Base-by-base conservation (phyloP, 2,797 vertebrate genomes). In the Sphenopsis melanotis region DNA sequence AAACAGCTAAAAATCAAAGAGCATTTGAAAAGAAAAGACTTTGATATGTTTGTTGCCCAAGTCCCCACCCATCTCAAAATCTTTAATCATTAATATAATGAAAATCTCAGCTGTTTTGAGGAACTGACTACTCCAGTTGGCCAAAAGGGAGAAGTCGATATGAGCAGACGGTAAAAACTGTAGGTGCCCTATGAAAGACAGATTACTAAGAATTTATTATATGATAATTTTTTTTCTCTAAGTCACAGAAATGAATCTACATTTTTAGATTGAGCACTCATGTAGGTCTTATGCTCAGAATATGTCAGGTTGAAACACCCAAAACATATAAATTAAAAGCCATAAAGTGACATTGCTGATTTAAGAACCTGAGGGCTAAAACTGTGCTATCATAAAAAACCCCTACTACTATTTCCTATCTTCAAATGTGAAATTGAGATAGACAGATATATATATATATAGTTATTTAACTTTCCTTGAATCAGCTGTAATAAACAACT, bases 171-270 rank as follows among this genome's bases (percentile, higher is more conserved):
- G 63, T 74, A 85, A 93, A 96, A 97, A 81, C 90, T 82, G 81
- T 65, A 90, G 92, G 69, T 92, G 88, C 92, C 96, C 50, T 88
- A 76, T 96, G 96, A 97, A 92, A 96, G 88, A 93, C 22, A 91
- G 89, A 96, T 96, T 89, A 96, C 93, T 82, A 90, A 79, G 91
- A 96, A 95, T 95, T 97, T 97, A 95, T 84, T 94, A 92, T 89
- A 96, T 39, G 59, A 50, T 94, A 93, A 96, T 96, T 96, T 89
- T 87, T 87, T 91, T 96, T 92, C 87, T 94, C 83, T 88, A 88
- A 97, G 93, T 96, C 94, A 92, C 52, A 76, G 59, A 76, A 89
- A 89, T 85, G 56, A 95, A 90, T 93, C 74, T 88, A 90, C 93
- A 82, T 90, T 95, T 97, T 96, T 89, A 95, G 96, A 94, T 46